These are phyloP conservation scores for Cryptoprocta ferox DNA, from an alignment of 2,797 vertebrate genomes.

Conservation along the genomic window DNA sequence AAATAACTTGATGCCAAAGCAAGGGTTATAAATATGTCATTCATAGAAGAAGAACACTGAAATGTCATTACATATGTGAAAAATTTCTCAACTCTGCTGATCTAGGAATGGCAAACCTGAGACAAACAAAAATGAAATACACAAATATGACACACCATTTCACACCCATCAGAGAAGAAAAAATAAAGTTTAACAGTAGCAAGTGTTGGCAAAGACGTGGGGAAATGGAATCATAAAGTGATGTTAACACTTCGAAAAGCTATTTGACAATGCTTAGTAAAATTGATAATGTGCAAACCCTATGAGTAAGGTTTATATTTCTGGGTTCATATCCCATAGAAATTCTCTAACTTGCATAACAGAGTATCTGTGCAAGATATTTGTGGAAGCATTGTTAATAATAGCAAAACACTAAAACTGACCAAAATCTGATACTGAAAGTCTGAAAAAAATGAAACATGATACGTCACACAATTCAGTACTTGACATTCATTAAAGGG, in stretches of 20 bases:
- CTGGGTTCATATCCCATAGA: neutral
- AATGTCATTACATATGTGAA: neutral
- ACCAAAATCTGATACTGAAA: neutral
- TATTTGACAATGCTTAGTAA: neutral
- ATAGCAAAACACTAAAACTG: neutral
- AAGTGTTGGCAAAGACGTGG: neutral
- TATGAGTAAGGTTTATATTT: neutral
- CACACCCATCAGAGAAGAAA: neutral
- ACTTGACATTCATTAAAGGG: neutral
- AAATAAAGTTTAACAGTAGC: neutral
- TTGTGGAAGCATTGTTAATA: neutral
- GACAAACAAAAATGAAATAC: neutral
- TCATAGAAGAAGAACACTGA: neutral
- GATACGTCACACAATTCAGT: neutral
- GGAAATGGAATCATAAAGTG: neutral
- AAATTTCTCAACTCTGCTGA: neutral
- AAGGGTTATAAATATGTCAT: neutral
- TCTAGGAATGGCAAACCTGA: neutral
- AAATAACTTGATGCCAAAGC: neutral
- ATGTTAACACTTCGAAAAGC: neutral
- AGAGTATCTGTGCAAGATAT: neutral
- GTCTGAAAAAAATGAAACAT: slow-evolving; percentile 6
- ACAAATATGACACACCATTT: neutral
- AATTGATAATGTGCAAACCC: neutral
- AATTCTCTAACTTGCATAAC: neutral